A percentile compares a stretch with the other conserved stretches of the same genome.
Evolutionary conservation across 30 jellyfish, hydroid and myxozoan genomes (phyloP).

Genomic region (Aurelia coerulea): DNA sequence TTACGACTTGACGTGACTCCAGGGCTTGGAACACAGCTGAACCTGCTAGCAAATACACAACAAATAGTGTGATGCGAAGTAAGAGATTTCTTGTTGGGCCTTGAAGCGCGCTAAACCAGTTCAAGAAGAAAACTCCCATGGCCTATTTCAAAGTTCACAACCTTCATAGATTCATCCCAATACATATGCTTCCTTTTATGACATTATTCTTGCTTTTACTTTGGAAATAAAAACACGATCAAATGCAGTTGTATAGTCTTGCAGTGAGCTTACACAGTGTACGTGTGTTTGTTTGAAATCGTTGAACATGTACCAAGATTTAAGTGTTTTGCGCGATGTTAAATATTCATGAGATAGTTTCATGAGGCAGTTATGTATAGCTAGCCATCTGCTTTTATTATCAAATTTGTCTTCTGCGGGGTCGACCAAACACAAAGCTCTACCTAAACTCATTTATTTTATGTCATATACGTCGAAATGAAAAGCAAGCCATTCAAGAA

Average conservation of each 20-base stretch:
- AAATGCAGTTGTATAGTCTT: not conserved
- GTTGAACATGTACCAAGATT: conserved; percentile 55
- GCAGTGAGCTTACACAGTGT: conserved; percentile 4
- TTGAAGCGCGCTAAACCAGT: conserved; percentile 84
- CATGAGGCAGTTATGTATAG: conserved; percentile 10
- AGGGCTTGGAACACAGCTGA: conserved; percentile 87
- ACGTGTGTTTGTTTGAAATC: conserved; percentile 17
- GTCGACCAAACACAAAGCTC: too few species aligned
- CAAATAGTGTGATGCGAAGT: conserved; percentile 70
- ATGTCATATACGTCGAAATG: too few species aligned
- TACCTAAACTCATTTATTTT: too few species aligned
- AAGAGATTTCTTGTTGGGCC: conserved; percentile 91
- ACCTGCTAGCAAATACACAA: conserved; percentile 81
- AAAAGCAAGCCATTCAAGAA: too few species aligned
- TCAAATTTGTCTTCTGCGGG: conserved; percentile 1
- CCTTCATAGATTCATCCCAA: not conserved
- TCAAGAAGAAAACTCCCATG: conserved; percentile 93
- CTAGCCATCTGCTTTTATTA: conserved; percentile 60
- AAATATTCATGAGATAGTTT: conserved; percentile 33
- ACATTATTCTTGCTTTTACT: not conserved
- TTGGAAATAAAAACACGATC: not conserved
- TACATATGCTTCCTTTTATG: not conserved
- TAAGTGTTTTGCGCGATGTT: conserved; percentile 58
- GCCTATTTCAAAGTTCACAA: not conserved
- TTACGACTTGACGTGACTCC: conserved; percentile 70